Percentiles rank a stretch among this genome's conserved stretches.
phyloP scores from a whole-genome alignment of 2,113 vertebrate species.

The Takifugu bimaculatus region DNA sequence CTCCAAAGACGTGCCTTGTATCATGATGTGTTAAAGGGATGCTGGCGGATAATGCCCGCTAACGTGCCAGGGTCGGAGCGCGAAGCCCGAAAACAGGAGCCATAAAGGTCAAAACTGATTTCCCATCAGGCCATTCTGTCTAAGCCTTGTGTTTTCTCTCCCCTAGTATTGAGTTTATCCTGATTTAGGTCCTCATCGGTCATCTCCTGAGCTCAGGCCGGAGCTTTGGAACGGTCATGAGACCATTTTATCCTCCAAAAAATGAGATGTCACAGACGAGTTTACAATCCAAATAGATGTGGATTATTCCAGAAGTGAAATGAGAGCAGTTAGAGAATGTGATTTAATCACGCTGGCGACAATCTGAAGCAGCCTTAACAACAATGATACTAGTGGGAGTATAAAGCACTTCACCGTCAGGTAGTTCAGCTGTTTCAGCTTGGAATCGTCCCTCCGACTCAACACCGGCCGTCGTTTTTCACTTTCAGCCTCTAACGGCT shows the following conservation, averaged over 20 bases:
- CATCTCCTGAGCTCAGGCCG: slow-evolving; percentile 25
- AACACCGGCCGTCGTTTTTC: slow-evolving; percentile 7
- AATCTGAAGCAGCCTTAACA: slow-evolving; percentile 59
- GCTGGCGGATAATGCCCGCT: slow-evolving; percentile 30
- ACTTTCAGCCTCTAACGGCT: slow-evolving; percentile 16
- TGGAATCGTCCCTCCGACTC: slow-evolving; percentile 10
- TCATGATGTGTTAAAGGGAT: slow-evolving; percentile 67
- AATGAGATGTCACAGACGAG: too few relatives aligned
- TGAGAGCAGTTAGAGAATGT: neutral
- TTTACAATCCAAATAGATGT: slow-evolving; percentile 5
- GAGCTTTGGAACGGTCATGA: slow-evolving; percentile 30
- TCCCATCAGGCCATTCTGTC: slow-evolving; percentile 40
- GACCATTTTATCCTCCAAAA: slow-evolving; percentile 26
- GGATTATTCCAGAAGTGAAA: too few relatives aligned
- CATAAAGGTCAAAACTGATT: slow-evolving; percentile 35
- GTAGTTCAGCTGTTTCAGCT: slow-evolving; percentile 8
- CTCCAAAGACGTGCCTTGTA: slow-evolving; percentile 83
- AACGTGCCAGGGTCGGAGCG: slow-evolving; percentile 21
- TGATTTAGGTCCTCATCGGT: slow-evolving; percentile 6
- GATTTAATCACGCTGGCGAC: slow-evolving; percentile 28
- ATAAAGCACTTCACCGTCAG: slow-evolving; percentile 33
- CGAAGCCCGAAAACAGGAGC: slow-evolving; percentile 41
- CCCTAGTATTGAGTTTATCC: neutral
- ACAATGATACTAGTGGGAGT: neutral
- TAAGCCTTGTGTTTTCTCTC: slow-evolving; percentile 18